A percentile compares a stretch with the other conserved stretches of the same genome.
These are phyloP conservation scores for Drosophila demipolita DNA, from an alignment of 2,888 invertebrate genomes.

Conservation along the genomic window DNA sequence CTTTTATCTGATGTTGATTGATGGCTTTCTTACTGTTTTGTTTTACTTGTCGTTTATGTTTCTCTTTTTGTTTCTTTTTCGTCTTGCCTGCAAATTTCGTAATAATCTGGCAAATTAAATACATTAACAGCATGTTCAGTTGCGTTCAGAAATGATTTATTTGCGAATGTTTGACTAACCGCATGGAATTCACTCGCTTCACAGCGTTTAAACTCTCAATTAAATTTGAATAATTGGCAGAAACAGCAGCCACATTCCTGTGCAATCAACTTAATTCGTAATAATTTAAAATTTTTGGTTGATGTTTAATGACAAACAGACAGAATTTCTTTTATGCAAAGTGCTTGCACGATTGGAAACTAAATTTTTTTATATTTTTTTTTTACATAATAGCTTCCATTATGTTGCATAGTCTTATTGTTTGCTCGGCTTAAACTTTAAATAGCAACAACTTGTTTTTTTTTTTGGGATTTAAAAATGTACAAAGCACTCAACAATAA, in stretches of 20 bases:
- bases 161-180: neutral
- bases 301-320: neutral
- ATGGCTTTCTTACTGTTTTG: slow-evolving; percentile 27
- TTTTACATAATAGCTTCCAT: neutral
- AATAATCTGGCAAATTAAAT: slow-evolving; percentile 19
- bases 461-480: neutral
- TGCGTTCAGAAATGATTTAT: neutral
- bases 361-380: slow-evolving; percentile 4
- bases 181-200: neutral
- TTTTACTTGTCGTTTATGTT: neutral
- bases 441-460: slow-evolving; percentile 7
- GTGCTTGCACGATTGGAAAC: slow-evolving; percentile 1
- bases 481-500: neutral
- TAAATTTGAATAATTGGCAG: neutral
- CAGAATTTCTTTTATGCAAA: neutral
- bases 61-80: neutral
- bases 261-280: neutral
- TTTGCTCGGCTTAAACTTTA: neutral
- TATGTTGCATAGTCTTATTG: slow-evolving; percentile 5
- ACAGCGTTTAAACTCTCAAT: neutral
- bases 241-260: neutral
- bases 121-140: slow-evolving; percentile 2
- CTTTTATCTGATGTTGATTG: slow-evolving; percentile 50
- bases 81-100: slow-evolving; percentile 8
- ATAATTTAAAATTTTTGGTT: neutral